phyloP scores from a whole-genome alignment of 2,888 invertebrate genomes.

The Andricus curvator region DNA sequence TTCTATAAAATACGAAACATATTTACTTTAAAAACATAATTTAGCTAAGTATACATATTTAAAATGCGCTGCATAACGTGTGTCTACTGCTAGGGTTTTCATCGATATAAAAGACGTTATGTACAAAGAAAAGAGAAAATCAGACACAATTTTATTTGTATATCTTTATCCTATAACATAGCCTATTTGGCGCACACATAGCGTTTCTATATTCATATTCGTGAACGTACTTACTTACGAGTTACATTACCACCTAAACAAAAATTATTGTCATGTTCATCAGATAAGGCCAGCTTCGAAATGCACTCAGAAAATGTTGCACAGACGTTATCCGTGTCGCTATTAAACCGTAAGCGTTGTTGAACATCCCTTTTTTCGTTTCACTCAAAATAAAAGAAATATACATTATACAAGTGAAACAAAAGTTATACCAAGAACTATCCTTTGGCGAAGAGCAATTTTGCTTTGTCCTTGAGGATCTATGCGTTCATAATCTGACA shows the following conservation, averaged over 20 bases:
- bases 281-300: conserved; percentile 45
- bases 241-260: conserved; percentile 50
- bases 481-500: background rate
- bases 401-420: conserved; percentile 20
- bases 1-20: conserved; percentile 76
- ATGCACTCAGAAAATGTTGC: conserved; percentile 1
- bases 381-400: background rate
- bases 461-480: conserved; percentile 10
- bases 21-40: conserved; percentile 74
- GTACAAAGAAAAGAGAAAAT: conserved; percentile 59
- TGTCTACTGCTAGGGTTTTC: conserved; percentile 63
- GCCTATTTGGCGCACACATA: conserved; percentile 50
- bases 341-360: background rate
- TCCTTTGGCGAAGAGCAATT: conserved; percentile 15
- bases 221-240: conserved; percentile 51
- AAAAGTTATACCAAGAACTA: background rate
- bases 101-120: conserved; percentile 72
- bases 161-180: conserved; percentile 4
- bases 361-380: background rate
- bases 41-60: conserved; percentile 74
- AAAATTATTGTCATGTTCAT: conserved; percentile 58
- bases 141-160: conserved; percentile 3
- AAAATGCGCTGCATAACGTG: conserved; percentile 61
- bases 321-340: conserved; percentile 32
- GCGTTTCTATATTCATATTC: conserved; percentile 53